Base-by-base conservation (phyloP, 2,888 invertebrate genomes). In the Pyralis farinalis region DNA sequence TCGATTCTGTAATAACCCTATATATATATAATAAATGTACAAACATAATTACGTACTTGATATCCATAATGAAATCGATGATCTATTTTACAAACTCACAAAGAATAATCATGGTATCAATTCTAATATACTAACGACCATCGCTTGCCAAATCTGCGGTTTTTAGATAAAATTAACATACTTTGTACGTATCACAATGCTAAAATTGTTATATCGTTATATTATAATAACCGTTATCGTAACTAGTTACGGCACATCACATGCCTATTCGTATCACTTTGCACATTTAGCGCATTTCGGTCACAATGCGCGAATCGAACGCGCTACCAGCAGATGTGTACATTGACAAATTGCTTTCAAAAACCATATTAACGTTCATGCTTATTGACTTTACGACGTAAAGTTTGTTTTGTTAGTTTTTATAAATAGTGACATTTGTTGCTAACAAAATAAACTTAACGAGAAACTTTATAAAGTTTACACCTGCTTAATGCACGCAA, bases 291-390 rank as follows among this genome's bases (percentile, higher is more conserved):
- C n/a, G 25, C 7, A 25, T 25, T 21, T 25, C n/a, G 25, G 25
- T 25, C 25, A 25, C 25, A 25, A 25, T 25, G 25, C 11, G 21
- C 42, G 54, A 52, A 45, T 62, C 56, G 57, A 61, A 68, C 58
- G 47, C 39, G 38, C 46, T 38, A 48, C 49, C 50, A 55, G 63
- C 72, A 72, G 71, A 72, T 73, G 73, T 52, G 39, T 30, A 10
- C 42, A 45, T 52, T 56, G 57, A 59, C 54, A 61, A 57, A 67
- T 61, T 63, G 54, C 37, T 29, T 8, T 46, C 51, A 61, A 66
- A 65, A 61, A 54, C 44, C 31, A 32, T 32, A 28, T 63, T 60
- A 63, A 39, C 47, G 49, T 55, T 55, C 47, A 53, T 42, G 54
- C 44, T 60, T 51, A 52, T 51, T 47, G 50, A 40, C 43, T 55